A percentile compares a stretch with the other conserved stretches of the same genome.
Conservation (phyloP, 2,797 vertebrate species). For the Galaxias olidus region DNA sequence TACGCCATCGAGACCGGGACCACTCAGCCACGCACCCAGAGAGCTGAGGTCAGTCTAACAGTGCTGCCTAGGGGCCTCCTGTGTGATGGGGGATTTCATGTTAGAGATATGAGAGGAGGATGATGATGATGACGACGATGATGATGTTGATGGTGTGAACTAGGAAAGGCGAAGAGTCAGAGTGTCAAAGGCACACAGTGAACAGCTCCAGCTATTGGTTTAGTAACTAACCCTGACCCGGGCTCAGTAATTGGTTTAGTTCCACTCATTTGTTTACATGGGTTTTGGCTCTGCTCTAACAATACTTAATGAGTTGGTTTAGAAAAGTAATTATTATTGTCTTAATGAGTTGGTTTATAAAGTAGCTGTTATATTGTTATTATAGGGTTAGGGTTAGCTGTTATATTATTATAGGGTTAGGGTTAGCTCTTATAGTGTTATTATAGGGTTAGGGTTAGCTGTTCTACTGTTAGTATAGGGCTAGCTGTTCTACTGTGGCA, state of each 20-base stretch:
- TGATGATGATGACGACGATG: slow-evolving; percentile 62
- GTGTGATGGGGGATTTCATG: slow-evolving; percentile 42
- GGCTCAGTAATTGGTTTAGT: too few relatives aligned
- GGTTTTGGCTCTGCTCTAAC: slow-evolving; percentile 34
- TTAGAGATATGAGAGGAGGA: slow-evolving; percentile 58
- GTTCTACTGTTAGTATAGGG: too few relatives aligned
- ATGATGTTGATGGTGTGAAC: slow-evolving; percentile 57
- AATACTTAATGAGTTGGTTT: too few relatives aligned
- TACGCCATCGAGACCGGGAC: slow-evolving; percentile 92
- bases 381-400: too few relatives aligned
- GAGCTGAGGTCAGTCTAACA: slow-evolving; percentile 86
- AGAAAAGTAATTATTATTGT: too few relatives aligned
- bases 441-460: too few relatives aligned
- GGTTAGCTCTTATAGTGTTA: too few relatives aligned
- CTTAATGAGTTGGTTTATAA: too few relatives aligned
- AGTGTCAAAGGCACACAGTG: slow-evolving; percentile 57
- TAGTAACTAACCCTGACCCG: slow-evolving; percentile 40
- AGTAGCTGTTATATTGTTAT: too few relatives aligned
- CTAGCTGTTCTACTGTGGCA: too few relatives aligned
- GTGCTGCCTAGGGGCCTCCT: slow-evolving; percentile 18
- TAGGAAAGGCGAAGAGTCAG: slow-evolving; percentile 36
- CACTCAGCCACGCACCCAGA: slow-evolving; percentile 87
- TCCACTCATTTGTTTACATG: slow-evolving; percentile 47
- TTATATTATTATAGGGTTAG: too few relatives aligned
- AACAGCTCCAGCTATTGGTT: slow-evolving; percentile 55